Evolutionary conservation across 2,888 invertebrate genomes (phyloP), one percentile per base, ranked within the genome.

Genomic region (Galerucella pusilla): DNA sequence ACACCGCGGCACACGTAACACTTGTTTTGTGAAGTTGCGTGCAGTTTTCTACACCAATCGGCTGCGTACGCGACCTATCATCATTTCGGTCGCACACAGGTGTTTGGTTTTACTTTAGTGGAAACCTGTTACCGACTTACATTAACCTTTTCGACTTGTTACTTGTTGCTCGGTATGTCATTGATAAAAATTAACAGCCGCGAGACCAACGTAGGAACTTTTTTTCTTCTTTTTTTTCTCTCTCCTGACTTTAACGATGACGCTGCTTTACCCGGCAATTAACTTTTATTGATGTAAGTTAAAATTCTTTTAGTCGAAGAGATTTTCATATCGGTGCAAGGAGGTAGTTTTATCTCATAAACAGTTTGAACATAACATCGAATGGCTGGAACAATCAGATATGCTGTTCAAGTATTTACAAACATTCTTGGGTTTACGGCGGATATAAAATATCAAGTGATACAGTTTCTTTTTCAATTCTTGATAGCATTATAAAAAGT

Each of bases 131-230:
- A 76, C 71, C 63, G 61, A 67, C 16, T 68, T 74, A 74, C 71
- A 74, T 76, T 76, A 76, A 76, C 74, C 66, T 57, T 57, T 74
- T 71, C 68, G 68, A 52, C 61, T 74, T 72, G 64, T 64, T 57
- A 45, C 64, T 64, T 45, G 64, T 64, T 64, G 42, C 64, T 65
- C n/a, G 68, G 68, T 68, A 69, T 73, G 67, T 71, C 76, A 76
- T 73, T 76, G 76, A 76, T 76, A 76, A 76, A 76, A 72, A 76
- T 65, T 72, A 72, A 70, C 70, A 70, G 52, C 70, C 61, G 61
- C 28, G 59, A 64, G 28, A 28, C 57, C 52, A 52, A 25, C 49
- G 63, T 70, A 52, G 52, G 52, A 63, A 45, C 52, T 70, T 70
- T 68, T 69, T 63, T 12, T 45, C 14, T 49, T 49, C 10, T 49